Evolutionary conservation across 2,797 vertebrate genomes (phyloP), one percentile per base, ranked within the genome.

Genomic region (Mormyrus proboscirostris): DNA sequence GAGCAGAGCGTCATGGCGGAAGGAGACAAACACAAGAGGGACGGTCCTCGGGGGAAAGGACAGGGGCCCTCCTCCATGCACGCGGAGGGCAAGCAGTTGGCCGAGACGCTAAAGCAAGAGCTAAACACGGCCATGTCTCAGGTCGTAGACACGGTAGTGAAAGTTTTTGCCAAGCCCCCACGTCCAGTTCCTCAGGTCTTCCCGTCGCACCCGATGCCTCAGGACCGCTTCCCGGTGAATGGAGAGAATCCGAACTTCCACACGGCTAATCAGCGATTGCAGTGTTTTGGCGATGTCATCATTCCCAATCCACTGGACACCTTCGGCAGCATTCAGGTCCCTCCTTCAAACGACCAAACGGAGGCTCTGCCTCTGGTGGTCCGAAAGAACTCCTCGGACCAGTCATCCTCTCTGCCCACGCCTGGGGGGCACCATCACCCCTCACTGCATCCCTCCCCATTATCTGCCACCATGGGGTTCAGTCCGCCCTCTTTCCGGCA

Each of bases 121-220:
- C 96, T 99, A 90, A 99, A 98, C 94, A 98, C 97, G 0, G 98
- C 98, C 92, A 98, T 99, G 96, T 98, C 98, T 0, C 98, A 99
- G 92, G 98, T 99, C 0, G 98, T 99, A 57, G 98, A 99, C 96
- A 98, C 98, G 0, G 98, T 99, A 88, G 98, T 99, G 90, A 99
- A 99, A 93, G 98, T 98, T 90, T 99, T 99, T 93, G 97, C 97
- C 89, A 97, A 97, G 87, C 96, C 96, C 90, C 95, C 96, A 89
- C 97, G 96, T 92, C 96, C 97, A 82, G 95, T 97, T 92, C 97
- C 97, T 94, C 98, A 97, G 95, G 97, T 97, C 93, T 99, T 98
- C 93, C 89, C 95, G 92, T 92, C 95, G 92, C 0, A 95, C 94
- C 92, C 94, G 92, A 94, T n/a, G 92, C 94, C 94, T 94, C 97